Percentiles rank a stretch among this genome's conserved stretches.
phyloP scores from a whole-genome alignment of 2,888 invertebrate genomes.

The Epiblema foenella region DNA sequence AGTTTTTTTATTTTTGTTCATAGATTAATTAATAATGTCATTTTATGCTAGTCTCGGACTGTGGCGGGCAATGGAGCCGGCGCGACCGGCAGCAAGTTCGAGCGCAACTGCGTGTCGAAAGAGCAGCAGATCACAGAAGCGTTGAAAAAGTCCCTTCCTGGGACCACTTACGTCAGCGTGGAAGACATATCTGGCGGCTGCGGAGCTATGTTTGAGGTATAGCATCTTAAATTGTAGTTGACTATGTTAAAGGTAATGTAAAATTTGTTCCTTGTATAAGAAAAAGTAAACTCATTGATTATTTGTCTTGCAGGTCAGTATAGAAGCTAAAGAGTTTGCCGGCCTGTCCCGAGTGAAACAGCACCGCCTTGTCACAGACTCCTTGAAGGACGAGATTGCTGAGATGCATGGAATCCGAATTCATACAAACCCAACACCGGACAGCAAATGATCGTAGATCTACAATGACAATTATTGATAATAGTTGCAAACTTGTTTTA shows the following conservation, averaged over 20 bases:
- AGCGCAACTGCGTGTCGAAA: slow-evolving; percentile 67
- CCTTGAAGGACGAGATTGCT: slow-evolving; percentile 90
- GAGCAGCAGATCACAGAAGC: slow-evolving; percentile 70
- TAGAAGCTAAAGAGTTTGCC: slow-evolving; percentile 88
- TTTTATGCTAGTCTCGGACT: slow-evolving; percentile 55
- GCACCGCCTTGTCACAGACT: slow-evolving; percentile 89
- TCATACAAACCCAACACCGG: slow-evolving; percentile 85
- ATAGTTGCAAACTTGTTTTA: neutral
- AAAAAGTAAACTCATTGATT: too few species aligned
- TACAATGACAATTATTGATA: neutral
- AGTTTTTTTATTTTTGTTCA: slow-evolving; percentile 13
- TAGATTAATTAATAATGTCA: neutral
- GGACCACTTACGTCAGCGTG: slow-evolving; percentile 87
- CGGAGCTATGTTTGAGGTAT: slow-evolving; percentile 92
- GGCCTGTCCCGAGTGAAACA: slow-evolving; percentile 90
- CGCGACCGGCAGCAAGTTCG: slow-evolving; percentile 59
- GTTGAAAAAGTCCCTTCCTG: slow-evolving; percentile 82
- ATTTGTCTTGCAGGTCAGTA: slow-evolving; percentile 72
- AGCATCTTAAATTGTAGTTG: neutral
- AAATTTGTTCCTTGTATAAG: too few species aligned
- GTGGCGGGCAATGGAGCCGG: slow-evolving; percentile 50
- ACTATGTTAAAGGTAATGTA: too few species aligned
- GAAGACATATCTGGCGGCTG: slow-evolving; percentile 92
- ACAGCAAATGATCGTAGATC: slow-evolving; percentile 47
- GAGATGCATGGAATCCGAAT: slow-evolving; percentile 94